Evolutionary conservation across 37 sponge, comb jelly and placozoan species (phyloP).

Genomic region (Haliclona indistincta): DNA sequence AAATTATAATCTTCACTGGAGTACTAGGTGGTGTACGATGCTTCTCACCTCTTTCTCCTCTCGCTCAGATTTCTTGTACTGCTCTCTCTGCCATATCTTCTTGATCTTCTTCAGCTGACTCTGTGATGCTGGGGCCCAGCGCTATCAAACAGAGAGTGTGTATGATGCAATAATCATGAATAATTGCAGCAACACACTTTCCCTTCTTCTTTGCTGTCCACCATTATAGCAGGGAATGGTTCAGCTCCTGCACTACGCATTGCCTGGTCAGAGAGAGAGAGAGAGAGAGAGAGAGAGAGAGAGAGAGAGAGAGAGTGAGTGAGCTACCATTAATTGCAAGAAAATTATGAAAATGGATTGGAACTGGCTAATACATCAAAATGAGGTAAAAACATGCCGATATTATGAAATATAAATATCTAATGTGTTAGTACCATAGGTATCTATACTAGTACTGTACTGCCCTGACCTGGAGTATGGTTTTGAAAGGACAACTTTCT

Average conservation of each 20-base stretch:
- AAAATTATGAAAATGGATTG: too few species aligned
- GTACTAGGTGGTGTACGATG: neutral
- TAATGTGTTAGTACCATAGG: neutral
- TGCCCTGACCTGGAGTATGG: constrained; percentile 74
- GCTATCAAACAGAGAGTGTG: constrained; percentile 13
- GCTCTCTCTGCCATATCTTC: constrained; percentile 73
- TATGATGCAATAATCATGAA: neutral
- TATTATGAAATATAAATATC: neutral
- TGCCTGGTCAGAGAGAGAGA: constrained; percentile 47
- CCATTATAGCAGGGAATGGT: constrained; percentile 77
- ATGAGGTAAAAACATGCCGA: too few species aligned
- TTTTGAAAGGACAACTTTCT: constrained; percentile 80
- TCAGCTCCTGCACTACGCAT: constrained; percentile 61
- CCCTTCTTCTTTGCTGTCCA: constrained; percentile 79
- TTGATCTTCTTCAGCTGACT: constrained; percentile 93
- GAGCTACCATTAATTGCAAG: too few species aligned
- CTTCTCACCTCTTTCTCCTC: constrained; percentile 46
- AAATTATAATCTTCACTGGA: neutral
- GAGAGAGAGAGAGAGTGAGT: too few species aligned
- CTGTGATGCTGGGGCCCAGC: constrained; percentile 70
- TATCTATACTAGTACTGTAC: too few species aligned
- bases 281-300: too few species aligned
- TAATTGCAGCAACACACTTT: constrained; percentile 39
- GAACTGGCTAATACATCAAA: too few species aligned
- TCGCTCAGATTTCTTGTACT: constrained; percentile 41